A percentile compares a stretch with the other conserved stretches of the same genome.
Conservation (phyloP, 1,140 invertebrate genomes). For the Lepidotrigona ventralis region DNA sequence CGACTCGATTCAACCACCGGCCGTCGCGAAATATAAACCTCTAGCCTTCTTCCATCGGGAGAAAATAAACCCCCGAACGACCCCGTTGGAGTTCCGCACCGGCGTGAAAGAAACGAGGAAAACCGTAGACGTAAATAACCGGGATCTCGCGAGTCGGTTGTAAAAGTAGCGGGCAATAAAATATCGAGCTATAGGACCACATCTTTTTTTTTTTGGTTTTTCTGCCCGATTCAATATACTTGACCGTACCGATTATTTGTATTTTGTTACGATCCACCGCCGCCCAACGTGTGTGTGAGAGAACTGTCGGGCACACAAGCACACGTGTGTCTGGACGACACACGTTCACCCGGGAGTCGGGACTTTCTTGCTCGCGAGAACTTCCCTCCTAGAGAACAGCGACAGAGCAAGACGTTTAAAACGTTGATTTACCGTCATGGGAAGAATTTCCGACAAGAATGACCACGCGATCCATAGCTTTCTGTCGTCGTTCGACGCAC, state of each 20-base stretch:
- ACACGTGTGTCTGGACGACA: background rate
- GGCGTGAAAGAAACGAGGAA: constrained; percentile 4
- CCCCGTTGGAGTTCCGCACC: background rate
- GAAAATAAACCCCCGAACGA: background rate
- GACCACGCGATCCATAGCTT: background rate
- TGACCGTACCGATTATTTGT: constrained; percentile 21
- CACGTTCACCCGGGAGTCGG: background rate
- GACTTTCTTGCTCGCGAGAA: background rate
- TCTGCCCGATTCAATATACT: background rate
- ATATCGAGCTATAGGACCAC: constrained; percentile 9
- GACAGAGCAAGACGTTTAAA: background rate
- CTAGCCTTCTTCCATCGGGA: background rate
- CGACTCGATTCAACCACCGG: background rate
- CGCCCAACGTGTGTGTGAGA: background rate
- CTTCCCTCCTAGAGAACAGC: background rate
- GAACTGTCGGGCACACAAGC: background rate
- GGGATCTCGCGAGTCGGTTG: constrained; percentile 11
- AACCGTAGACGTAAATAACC: constrained; percentile 36
- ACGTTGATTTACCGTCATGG: constrained; percentile 8
- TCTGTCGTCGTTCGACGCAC: background rate
- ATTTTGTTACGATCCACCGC: constrained; percentile 14
- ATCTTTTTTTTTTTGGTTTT: too few species aligned
- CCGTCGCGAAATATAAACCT: background rate
- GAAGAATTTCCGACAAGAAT: constrained; percentile 17
- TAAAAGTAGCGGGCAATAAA: constrained; percentile 49